Base-by-base conservation (phyloP, 2,113 vertebrate species). In the Laterallus jamaicensis region DNA sequence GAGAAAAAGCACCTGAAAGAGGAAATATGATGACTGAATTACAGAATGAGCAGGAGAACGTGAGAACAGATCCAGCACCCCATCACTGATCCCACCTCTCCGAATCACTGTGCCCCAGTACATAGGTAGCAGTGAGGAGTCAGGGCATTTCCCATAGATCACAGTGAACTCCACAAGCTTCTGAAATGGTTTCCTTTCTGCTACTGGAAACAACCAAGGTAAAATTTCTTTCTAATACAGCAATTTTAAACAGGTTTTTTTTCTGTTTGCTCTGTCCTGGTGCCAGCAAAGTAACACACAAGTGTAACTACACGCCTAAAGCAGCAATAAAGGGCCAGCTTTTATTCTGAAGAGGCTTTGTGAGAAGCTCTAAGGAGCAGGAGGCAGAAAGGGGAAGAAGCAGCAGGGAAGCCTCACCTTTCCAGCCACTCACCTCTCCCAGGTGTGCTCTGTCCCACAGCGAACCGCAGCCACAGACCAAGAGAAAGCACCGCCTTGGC, bases 381-480 rank as follows among this genome's bases (percentile, higher is more conserved):
- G 55, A 69, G 86, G 26, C 13, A 15, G 7, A 6, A 35, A 55
- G 44, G 0, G n/a, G 16, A 35, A 50, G 4, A 8, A 49, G 31
- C 0, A 35, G 11, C 1, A 3, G 28, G 32, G 74, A n/a, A 63
- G 0, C 22, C 67, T 60, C 1, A 20, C 50, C 17, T 32, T 21
- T 6, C 1, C 75, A 4, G 80, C 49, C 82, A 97, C 98, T 98
- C 97, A 98, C 98, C 98, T 95, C 64, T 64, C 73, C 85, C 91
- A 60, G 92, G 96, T 87, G 86, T 3, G 58, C 59, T 92, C 91
- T 62, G 97, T 88, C 94, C 97, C n/a, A 49, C 90, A 19, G 90
- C 96, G 2, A 96, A 35, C 25, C 52, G 92, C 77, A 98, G 95
- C 92, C 97, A 95, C 90, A 98, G 81, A 13, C 91, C 96, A 4